Evolutionary conservation across 2,113 vertebrate genomes (phyloP), one percentile per base, ranked within the genome.

Genomic region (Tretioscincus oriximinensis): DNA sequence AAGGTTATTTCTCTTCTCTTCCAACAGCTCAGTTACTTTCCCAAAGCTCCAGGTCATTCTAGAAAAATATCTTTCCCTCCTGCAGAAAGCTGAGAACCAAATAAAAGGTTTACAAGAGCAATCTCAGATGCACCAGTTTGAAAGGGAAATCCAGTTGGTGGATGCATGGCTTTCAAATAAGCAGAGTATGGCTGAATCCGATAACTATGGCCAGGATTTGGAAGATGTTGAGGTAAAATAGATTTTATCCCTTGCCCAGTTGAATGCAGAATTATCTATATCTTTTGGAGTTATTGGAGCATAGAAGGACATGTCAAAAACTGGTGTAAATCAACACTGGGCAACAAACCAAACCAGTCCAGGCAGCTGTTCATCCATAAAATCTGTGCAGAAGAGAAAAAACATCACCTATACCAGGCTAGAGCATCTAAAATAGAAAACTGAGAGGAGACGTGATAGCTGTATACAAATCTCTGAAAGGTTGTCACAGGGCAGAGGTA

Each of bases 161-260:
- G 88, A 95, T 26, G 81, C 92, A 76, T 99, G 97, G 97, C 89
- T 98, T 86, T 91, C 90, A 72, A 90, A 94, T 90, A 96, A 91
- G 87, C 93, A 91, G 74, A 90, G 89, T 3, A 1, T 89, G 11
- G 95, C 95, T 1, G 95, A 97, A 88, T 97, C 96, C 0, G 89
- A 93, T 64, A 96, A 98, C 88, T 96, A 89, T 0, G 95, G 97
- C 47, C 96, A 96, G 82, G 97, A 98, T 80, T 93, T 98, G 79
- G 96, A 97, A 74, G 94, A 94, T 26, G 90, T 96, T n/a, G 95
- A 96, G 94, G 97, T 96, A 90, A 94, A 85, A 80, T 26, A 51
- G 82, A 8, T 74, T 24, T 58, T 18, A 64, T 77, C 12, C 69
- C 20, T 83, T 61, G 6, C 11, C 78, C 76, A 87, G 28, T 31